Evolutionary conservation across 2,888 invertebrate genomes (phyloP).

Genomic region (Mythimna albipuncta): DNA sequence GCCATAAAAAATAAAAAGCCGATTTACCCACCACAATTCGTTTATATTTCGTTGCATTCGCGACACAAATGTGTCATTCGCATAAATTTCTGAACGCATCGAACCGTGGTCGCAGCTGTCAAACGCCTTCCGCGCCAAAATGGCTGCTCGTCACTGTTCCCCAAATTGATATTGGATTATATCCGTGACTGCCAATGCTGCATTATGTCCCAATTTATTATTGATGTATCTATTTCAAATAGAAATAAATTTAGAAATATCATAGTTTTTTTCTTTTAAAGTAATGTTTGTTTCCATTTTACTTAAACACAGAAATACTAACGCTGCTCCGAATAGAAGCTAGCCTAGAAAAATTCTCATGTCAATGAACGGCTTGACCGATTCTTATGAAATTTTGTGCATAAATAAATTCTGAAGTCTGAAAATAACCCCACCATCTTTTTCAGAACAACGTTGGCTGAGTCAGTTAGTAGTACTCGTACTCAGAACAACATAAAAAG

Average conservation of each 20-base stretch:
- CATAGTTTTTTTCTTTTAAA: neutral
- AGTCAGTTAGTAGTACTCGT: too few species aligned
- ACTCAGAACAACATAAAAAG: too few species aligned
- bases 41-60: slow-evolving; percentile 32
- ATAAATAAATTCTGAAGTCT: too few species aligned
- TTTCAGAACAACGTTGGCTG: too few species aligned
- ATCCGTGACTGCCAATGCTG: slow-evolving; percentile 29
- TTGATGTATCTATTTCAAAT: neutral
- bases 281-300: neutral
- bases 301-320: neutral
- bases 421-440: too few species aligned
- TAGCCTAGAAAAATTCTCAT: too few species aligned
- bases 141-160: slow-evolving; percentile 44
- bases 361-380: too few species aligned
- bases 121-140: slow-evolving; percentile 48
- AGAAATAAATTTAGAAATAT: neutral
- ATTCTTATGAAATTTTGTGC: too few species aligned
- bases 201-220: slow-evolving; percentile 30
- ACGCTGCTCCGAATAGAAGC: neutral
- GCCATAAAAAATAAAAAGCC: slow-evolving; percentile 23
- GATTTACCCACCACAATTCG: slow-evolving; percentile 19
- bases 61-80: slow-evolving; percentile 50
- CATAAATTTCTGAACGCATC: slow-evolving; percentile 63
- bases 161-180: slow-evolving; percentile 50
- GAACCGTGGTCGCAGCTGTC: slow-evolving; percentile 59